Evolutionary conservation across 2,888 invertebrate species (phyloP), one percentile per base, ranked within the genome.

Genomic region (Leptopterna dolabrata): DNA sequence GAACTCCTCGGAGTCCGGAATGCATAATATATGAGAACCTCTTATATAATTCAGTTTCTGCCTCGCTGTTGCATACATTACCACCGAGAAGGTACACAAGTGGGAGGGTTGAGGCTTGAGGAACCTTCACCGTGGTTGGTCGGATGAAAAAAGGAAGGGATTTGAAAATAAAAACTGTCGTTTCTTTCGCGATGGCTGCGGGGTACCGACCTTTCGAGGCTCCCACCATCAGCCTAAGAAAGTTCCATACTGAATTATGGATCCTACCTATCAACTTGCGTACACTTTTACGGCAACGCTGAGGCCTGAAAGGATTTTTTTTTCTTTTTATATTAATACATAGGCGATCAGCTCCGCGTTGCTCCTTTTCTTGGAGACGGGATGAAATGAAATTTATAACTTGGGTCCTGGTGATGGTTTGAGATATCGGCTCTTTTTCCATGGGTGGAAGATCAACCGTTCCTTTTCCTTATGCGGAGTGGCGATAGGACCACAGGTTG

Each of bases 221-320:
- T 27, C 27, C 63, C 63, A 63, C 63, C 63, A 63, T 63, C 24
- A 45, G 78, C 45, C 78, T 43, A 78, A 45, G 41, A 47, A 78
- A 78, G 43, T 45, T n/a, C 45, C 43, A 78, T 78, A n/a, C 78
- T 78, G 78, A 78, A 78, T 78, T 78, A 78, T 78, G 78, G 78
- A 78, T 78, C 78, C 45, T 24, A n/a, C n/a, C 43, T 27, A 45
- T 14, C 45, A 19, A 43, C 78, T 27, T 78, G 78, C 43, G 78
- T 27, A 76, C 27, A 47, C 27, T 47, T 43, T 13, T 47, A 47
- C 45, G 41, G 41, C 45, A 16, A 14, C 27, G n/a, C 19, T 76
- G 16, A 36, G 36, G 71, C 29, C 16, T 14, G 36, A 16, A 36
- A 9, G 78, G 45, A 45, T 78, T 78, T 78, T 27, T 43, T 27